These are phyloP conservation scores for Euura saliciscinereae DNA, from an alignment of 1,140 invertebrate genomes.

Conservation along the genomic window DNA sequence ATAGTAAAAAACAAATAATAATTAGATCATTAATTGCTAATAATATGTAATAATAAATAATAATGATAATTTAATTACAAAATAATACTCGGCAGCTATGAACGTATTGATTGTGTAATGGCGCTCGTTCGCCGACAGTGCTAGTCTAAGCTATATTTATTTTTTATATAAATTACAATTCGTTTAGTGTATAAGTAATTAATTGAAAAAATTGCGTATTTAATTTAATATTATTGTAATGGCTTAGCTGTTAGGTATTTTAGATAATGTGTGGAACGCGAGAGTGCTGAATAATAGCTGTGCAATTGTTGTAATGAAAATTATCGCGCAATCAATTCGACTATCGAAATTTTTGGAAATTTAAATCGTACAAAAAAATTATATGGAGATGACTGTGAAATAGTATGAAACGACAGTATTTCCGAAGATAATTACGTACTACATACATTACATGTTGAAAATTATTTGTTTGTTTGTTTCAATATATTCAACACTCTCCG, in stretches of 20 bases:
- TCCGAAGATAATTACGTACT: too few species aligned
- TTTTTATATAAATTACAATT: slow-evolving; percentile 42
- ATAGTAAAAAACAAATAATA: neutral
- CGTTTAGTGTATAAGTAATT: slow-evolving; percentile 1
- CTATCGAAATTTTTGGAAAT: too few species aligned
- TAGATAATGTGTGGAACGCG: neutral
- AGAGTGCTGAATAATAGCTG: slow-evolving; percentile 1
- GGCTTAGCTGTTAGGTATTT: neutral
- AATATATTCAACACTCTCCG: neutral
- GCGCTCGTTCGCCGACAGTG: slow-evolving; percentile 46
- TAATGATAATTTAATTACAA: slow-evolving; percentile 35
- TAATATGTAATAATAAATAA: slow-evolving; percentile 42
- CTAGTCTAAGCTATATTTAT: slow-evolving; percentile 61
- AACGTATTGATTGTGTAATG: slow-evolving; percentile 51
- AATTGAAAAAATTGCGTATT: neutral
- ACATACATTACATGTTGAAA: too few species aligned
- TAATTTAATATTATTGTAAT: slow-evolving; percentile 3
- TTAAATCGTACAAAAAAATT: too few species aligned
- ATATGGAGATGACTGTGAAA: too few species aligned
- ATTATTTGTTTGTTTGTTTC: neutral
- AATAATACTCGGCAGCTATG: slow-evolving; percentile 51
- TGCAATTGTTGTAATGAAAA: neutral
- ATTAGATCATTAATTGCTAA: slow-evolving; percentile 35
- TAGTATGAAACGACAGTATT: too few species aligned
- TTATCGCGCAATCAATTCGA: too few species aligned